Percentiles rank a stretch among this genome's conserved stretches.
These are phyloP conservation scores for Sternarchorhynchus goeldii DNA, from an alignment of 2,797 vertebrate genomes.

Conservation along the genomic window DNA sequence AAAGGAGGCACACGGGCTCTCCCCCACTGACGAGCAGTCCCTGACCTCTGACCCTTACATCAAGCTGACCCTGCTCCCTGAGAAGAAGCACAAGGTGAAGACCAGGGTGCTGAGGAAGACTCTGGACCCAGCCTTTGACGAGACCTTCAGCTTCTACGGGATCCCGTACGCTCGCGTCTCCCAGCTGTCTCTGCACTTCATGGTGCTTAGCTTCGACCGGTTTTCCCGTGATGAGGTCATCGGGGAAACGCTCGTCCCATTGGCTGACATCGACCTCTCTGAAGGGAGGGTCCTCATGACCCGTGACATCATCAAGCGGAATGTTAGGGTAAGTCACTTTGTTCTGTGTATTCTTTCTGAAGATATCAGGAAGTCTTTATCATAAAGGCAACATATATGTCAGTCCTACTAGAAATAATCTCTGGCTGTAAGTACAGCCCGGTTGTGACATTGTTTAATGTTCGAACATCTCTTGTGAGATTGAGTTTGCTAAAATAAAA, in stretches of 20 bases:
- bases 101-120: conserved; percentile 97
- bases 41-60: conserved; percentile 98
- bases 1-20: conserved; percentile 91
- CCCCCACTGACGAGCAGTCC: conserved; percentile 96
- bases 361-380: background rate
- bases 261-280: conserved; percentile 86
- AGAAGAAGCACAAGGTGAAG: conserved; percentile 98
- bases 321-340: conserved; percentile 84
- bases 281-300: conserved; percentile 91
- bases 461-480: too few species aligned
- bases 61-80: conserved; percentile 95
- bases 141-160: conserved; percentile 98
- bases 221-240: conserved; percentile 97
- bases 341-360: background rate
- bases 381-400: too few species aligned
- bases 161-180: conserved; percentile 87
- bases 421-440: too few species aligned
- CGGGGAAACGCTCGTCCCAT: conserved; percentile 92
- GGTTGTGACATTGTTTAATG: too few species aligned
- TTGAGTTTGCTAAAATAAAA: background rate
- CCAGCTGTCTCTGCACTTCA: conserved; percentile 91
- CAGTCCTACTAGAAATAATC: too few species aligned
- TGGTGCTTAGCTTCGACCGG: conserved; percentile 94
- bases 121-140: conserved; percentile 94
- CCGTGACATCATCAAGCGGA: conserved; percentile 94